phyloP scores from a whole-genome alignment of 2,888 invertebrate species.

The Aphodius sticticus region DNA sequence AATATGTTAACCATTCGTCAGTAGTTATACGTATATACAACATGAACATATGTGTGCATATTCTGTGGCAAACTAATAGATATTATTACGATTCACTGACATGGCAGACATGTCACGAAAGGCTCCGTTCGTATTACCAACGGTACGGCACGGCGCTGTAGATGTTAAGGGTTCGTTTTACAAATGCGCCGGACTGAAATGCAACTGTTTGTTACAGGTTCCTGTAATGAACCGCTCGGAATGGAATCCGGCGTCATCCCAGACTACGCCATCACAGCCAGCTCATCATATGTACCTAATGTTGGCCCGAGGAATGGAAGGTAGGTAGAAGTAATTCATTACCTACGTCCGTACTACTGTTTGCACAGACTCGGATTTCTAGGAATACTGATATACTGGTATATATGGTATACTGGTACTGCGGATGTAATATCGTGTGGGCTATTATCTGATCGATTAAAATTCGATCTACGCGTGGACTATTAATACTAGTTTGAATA shows the following conservation, averaged over 20 bases:
- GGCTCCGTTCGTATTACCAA: background rate
- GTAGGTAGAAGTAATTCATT: constrained; percentile 57
- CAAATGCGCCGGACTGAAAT: constrained; percentile 34
- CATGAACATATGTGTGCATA: background rate
- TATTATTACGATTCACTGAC: background rate
- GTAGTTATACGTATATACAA: background rate
- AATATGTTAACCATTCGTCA: background rate
- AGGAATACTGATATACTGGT: background rate
- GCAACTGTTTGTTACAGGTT: constrained; percentile 59
- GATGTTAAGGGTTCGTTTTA: background rate
- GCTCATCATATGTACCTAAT: constrained; percentile 74
- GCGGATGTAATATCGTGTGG: too few relatives aligned
- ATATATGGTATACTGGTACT: background rate
- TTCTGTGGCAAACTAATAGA: background rate
- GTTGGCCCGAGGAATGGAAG: constrained; percentile 76
- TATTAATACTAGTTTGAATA: too few relatives aligned
- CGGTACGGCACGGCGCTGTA: background rate
- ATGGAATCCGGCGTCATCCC: constrained; percentile 77
- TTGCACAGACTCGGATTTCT: constrained; percentile 4
- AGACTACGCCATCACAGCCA: constrained; percentile 73
- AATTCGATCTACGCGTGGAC: too few relatives aligned
- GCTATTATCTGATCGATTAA: too few relatives aligned
- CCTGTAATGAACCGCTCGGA: constrained; percentile 71
- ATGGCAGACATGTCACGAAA: background rate
- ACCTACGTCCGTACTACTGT: constrained; percentile 14